Evolutionary conservation across 2,113 vertebrate species (phyloP).

Genomic region (Formicarius rufipectus): DNA sequence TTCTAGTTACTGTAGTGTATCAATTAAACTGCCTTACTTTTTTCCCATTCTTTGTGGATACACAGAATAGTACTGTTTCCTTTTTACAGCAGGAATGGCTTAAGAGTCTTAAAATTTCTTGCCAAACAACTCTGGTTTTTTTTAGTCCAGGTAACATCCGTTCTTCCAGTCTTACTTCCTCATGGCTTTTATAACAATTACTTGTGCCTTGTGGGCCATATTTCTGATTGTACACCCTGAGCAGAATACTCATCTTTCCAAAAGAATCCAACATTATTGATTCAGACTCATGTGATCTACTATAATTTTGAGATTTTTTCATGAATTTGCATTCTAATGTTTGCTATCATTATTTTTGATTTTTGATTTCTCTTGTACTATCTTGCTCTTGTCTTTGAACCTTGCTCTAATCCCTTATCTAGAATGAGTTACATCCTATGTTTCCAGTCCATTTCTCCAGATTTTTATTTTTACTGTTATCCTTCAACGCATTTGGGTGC

Average conservation of each 20-base stretch:
- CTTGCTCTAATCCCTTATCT: neutral
- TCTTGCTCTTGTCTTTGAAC: neutral
- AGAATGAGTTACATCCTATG: neutral
- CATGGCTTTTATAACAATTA: neutral
- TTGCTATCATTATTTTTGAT: neutral
- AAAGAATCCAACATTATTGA: neutral
- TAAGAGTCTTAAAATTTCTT: neutral
- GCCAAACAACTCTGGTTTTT: neutral
- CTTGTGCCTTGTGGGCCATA: neutral
- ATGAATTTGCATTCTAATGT: neutral
- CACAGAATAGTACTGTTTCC: neutral
- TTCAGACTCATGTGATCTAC: neutral
- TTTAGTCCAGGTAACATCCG: neutral
- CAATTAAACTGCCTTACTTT: neutral
- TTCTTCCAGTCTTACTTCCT: neutral
- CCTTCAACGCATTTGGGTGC: neutral
- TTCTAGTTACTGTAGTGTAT: neutral
- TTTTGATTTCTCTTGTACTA: neutral
- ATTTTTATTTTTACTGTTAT: slow-evolving; percentile 6
- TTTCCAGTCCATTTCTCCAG: neutral
- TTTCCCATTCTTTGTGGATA: neutral
- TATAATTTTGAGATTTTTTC: neutral
- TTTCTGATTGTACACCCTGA: neutral
- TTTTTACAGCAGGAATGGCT: neutral
- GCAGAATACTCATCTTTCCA: neutral